Evolutionary conservation across 1,140 invertebrate species (phyloP).

Genomic region (Drosophila grimshawi): DNA sequence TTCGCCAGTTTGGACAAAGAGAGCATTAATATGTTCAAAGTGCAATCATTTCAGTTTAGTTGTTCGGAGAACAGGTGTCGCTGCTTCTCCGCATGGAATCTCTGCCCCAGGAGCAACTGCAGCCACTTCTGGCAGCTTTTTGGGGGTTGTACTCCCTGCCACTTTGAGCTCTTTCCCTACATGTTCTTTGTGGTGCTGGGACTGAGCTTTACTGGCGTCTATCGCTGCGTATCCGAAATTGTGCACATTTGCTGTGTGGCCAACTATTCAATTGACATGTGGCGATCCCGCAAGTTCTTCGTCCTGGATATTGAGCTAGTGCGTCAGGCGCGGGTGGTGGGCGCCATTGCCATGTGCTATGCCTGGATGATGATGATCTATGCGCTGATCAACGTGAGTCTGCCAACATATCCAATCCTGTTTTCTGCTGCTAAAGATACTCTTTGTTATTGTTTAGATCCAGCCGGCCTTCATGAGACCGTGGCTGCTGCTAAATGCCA

Average conservation of each 20-base stretch:
- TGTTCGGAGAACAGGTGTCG: neutral
- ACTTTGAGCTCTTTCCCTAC: constrained; percentile 31
- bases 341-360: neutral
- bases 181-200: constrained; percentile 40
- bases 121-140: neutral
- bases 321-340: constrained; percentile 5
- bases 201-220: constrained; percentile 2
- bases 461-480: constrained; percentile 18
- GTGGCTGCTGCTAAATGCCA: constrained; percentile 17
- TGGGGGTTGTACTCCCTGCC: constrained; percentile 16
- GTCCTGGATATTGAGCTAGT: neutral
- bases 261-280: constrained; percentile 17
- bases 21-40: constrained; percentile 25
- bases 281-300: constrained; percentile 39
- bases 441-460: neutral
- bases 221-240: constrained; percentile 12
- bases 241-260: neutral
- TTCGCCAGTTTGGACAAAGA: too few species aligned
- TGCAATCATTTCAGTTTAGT: neutral
- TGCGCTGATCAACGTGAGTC: constrained; percentile 31
- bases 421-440: neutral
- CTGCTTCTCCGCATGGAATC: constrained; percentile 31
- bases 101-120: constrained; percentile 4
- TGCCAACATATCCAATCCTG: too few species aligned
- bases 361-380: constrained; percentile 40